phyloP scores from a whole-genome alignment of 2,113 vertebrate species.

The Cyprinodon tularosa region DNA sequence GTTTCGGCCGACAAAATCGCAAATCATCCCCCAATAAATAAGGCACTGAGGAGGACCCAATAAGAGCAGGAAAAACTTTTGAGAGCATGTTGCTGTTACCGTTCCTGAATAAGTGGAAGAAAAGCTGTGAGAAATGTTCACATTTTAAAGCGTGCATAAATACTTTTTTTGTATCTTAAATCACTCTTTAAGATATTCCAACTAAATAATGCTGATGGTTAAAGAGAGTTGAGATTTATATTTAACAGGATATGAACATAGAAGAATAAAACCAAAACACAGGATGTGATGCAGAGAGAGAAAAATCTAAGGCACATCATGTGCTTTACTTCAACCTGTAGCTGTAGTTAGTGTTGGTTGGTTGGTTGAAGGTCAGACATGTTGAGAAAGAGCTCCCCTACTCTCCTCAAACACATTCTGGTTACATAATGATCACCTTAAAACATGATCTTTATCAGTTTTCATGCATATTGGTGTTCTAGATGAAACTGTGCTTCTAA shows the following conservation, averaged over 20 bases:
- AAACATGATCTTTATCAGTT: constrained; percentile 28
- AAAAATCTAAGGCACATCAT: constrained; percentile 32
- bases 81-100: constrained; percentile 16
- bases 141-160: constrained; percentile 77
- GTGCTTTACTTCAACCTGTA: constrained; percentile 29
- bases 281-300: constrained; percentile 29
- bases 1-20: constrained; percentile 48
- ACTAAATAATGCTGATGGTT: constrained; percentile 62
- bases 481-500: background rate
- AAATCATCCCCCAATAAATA: constrained; percentile 75
- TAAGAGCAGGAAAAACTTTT: constrained; percentile 25
- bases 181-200: constrained; percentile 69
- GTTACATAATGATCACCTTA: constrained; percentile 29
- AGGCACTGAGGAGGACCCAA: constrained; percentile 52
- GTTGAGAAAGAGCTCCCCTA: constrained; percentile 27
- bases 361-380: constrained; percentile 12
- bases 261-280: constrained; percentile 44
- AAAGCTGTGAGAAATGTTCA: constrained; percentile 54
- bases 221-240: constrained; percentile 44
- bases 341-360: background rate
- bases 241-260: constrained; percentile 25
- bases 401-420: constrained; percentile 29
- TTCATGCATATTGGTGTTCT: constrained; percentile 22
- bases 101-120: constrained; percentile 52
- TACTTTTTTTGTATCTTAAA: constrained; percentile 68